phyloP scores from a whole-genome alignment of 2,113 vertebrate genomes.

The Nibea coibor region DNA sequence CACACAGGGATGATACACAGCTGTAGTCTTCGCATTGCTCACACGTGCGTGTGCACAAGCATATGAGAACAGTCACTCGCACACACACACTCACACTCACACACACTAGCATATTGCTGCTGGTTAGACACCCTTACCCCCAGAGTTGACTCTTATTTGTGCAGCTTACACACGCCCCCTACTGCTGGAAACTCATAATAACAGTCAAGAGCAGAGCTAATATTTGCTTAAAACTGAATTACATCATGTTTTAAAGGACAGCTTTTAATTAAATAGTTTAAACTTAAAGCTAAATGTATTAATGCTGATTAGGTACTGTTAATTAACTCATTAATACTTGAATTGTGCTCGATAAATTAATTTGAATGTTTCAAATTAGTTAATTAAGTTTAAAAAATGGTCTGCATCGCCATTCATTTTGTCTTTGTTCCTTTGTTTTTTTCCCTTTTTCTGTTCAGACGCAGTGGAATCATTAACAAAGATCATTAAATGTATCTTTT shows the following conservation, averaged over 20 bases:
- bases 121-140: neutral
- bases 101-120: neutral
- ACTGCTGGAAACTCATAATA: conserved; percentile 37
- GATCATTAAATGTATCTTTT: neutral
- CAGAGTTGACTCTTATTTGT: neutral
- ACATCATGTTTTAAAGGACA: conserved; percentile 10
- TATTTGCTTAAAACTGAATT: conserved; percentile 4
- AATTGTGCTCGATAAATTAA: conserved; percentile 10
- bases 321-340: conserved; percentile 27
- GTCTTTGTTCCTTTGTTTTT: neutral
- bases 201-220: neutral
- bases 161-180: conserved; percentile 62
- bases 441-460: neutral
- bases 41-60: conserved; percentile 9
- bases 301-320: conserved; percentile 26
- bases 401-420: neutral
- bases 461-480: neutral
- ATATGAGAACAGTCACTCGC: neutral
- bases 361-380: neutral
- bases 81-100: neutral
- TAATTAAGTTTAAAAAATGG: conserved; percentile 18
- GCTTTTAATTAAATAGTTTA: conserved; percentile 19
- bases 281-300: conserved; percentile 30
- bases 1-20: neutral
- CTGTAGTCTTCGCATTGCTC: neutral